Conservation (phyloP, 2,113 vertebrate species). For the Pseudorectes ferrugineus region DNA sequence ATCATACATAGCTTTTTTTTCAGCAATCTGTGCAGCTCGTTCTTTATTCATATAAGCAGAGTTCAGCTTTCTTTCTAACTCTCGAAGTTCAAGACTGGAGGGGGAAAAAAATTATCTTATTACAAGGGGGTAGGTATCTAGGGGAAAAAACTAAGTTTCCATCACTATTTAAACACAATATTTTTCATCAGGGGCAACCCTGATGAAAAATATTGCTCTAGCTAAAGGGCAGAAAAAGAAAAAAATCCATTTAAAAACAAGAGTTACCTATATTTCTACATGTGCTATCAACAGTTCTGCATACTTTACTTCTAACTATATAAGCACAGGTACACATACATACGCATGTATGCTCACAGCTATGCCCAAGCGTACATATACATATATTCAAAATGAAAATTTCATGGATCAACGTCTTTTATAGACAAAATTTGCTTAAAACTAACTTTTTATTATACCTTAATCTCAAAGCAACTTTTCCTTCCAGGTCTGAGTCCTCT, state of each 20-base stretch:
- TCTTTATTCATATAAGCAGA: slow-evolving; percentile 87
- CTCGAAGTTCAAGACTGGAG: slow-evolving; percentile 84
- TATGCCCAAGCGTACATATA: accelerated
- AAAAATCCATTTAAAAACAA: neutral
- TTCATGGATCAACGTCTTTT: too few species aligned
- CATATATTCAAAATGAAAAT: neutral
- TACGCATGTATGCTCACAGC: accelerated
- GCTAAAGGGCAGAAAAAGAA: neutral
- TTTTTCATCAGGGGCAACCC: neutral
- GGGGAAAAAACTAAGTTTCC: neutral
- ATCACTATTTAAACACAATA: neutral
- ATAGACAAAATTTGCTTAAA: neutral
- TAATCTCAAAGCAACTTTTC: neutral
- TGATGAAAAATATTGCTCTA: neutral
- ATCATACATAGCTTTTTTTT: slow-evolving; percentile 78
- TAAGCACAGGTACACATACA: accelerated
- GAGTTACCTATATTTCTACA: too few species aligned
- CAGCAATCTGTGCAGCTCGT: slow-evolving; percentile 88
- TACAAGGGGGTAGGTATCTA: neutral
- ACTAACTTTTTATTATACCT: neutral
- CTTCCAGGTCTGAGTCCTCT: neutral
- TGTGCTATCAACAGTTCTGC: neutral
- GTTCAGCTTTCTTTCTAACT: slow-evolving; percentile 86
- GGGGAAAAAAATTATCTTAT: neutral
- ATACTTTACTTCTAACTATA: neutral